Percentiles rank a stretch among this genome's conserved stretches.
Evolutionary conservation across 2,888 invertebrate species (phyloP).

Genomic region (Agrotis exclamationis): DNA sequence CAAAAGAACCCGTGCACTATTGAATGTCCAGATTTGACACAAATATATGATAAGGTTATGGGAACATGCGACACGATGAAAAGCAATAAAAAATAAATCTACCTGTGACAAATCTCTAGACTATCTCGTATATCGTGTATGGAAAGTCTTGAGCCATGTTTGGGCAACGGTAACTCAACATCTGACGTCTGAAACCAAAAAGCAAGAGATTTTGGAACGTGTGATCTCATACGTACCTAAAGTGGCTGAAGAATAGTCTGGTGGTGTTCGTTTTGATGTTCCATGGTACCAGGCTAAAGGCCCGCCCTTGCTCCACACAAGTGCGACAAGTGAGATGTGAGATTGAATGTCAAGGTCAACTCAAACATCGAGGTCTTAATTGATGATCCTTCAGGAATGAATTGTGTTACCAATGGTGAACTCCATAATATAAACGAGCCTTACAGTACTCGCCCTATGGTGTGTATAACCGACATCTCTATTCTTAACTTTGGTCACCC

Average conservation of each 20-base stretch:
- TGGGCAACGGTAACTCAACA: slow-evolving; percentile 51
- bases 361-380: background rate
- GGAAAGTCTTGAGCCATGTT: slow-evolving; percentile 70
- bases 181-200: slow-evolving; percentile 75
- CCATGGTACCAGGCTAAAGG: background rate
- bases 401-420: background rate
- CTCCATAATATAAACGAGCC: too few species aligned
- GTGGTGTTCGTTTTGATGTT: background rate
- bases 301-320: background rate
- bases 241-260: background rate
- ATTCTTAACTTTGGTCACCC: too few species aligned
- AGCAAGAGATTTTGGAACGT: slow-evolving; percentile 15
- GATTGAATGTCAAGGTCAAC: too few species aligned
- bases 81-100: slow-evolving; percentile 67
- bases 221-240: background rate
- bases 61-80: slow-evolving; percentile 18
- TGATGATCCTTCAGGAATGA: background rate
- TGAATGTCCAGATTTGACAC: background rate
- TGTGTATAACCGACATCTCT: too few species aligned
- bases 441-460: too few species aligned
- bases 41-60: background rate
- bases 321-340: background rate
- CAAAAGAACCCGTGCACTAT: background rate
- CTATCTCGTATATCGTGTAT: slow-evolving; percentile 84
- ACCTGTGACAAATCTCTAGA: slow-evolving; percentile 84